Conservation (phyloP, 2,797 vertebrate genomes). For the Amniataba percoides region DNA sequence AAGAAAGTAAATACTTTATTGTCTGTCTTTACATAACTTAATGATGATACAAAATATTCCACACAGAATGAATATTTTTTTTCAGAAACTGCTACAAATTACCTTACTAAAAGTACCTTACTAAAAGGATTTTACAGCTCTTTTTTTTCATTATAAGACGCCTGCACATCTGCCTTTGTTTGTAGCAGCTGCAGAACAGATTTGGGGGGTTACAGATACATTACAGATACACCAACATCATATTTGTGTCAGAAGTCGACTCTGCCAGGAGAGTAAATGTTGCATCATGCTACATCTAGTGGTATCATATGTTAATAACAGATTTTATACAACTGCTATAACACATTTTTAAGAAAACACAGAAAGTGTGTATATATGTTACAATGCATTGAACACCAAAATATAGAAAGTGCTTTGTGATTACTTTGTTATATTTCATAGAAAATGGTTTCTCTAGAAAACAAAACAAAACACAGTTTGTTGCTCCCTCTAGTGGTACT, state of each 20-base stretch:
- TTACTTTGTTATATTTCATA: background rate
- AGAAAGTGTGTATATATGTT: background rate
- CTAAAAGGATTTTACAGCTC: background rate
- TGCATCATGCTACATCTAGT: slow-evolving; percentile 44
- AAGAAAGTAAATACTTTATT: slow-evolving; percentile 11
- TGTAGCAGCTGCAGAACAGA: background rate
- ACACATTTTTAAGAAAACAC: slow-evolving; percentile 20
- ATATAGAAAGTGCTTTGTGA: slow-evolving; percentile 5
- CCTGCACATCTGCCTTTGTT: background rate
- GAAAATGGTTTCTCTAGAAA: background rate
- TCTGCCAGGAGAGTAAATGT: slow-evolving; percentile 7
- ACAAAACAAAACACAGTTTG: slow-evolving; percentile 29
- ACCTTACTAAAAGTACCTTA: background rate
- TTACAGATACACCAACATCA: background rate
- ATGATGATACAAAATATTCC: background rate
- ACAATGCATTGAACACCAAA: background rate
- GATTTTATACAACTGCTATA: slow-evolving; percentile 6
- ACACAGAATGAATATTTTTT: background rate
- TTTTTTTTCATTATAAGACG: background rate
- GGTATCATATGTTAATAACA: slow-evolving; percentile 34
- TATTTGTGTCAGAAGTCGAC: background rate
- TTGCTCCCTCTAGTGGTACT: slow-evolving; percentile 65
- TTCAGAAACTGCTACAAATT: background rate
- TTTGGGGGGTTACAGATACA: background rate
- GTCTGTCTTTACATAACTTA: slow-evolving; percentile 1